Evolutionary conservation across 2,888 invertebrate species (phyloP).

Genomic region (Synergus gifuensis): DNA sequence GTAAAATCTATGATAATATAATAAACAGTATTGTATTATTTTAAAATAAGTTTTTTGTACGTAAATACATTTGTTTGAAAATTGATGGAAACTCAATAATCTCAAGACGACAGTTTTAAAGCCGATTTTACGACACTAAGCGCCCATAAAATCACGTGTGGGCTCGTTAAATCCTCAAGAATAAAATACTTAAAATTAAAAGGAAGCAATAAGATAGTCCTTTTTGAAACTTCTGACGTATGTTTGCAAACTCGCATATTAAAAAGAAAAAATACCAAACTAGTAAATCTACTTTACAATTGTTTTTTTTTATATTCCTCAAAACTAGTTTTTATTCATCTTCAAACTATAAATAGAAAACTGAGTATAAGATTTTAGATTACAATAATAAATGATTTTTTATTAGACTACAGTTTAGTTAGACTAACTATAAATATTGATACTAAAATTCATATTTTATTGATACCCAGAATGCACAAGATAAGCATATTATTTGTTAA

Average conservation of each 20-base stretch:
- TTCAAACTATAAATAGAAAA: background rate
- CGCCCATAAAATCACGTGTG: slow-evolving; percentile 28
- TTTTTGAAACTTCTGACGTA: slow-evolving; percentile 12
- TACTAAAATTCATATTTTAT: background rate
- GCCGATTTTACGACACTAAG: slow-evolving; percentile 16
- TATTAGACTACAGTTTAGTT: background rate
- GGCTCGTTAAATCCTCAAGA: slow-evolving; percentile 9
- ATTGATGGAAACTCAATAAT: no score
- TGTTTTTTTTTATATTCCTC: background rate
- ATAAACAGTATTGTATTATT: no score
- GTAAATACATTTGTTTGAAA: no score
- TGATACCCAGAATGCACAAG: background rate
- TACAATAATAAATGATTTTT: background rate
- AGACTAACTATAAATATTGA: background rate
- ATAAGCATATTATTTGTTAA: background rate
- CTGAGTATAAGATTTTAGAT: background rate
- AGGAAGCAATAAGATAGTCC: slow-evolving; percentile 9
- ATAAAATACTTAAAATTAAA: background rate
- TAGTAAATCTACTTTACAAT: background rate
- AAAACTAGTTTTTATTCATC: background rate
- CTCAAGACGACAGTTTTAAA: slow-evolving; percentile 10
- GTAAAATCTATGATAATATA: background rate
- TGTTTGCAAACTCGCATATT: background rate
- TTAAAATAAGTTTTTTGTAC: no score
- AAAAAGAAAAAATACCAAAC: background rate